Evolutionary conservation across 2,888 invertebrate genomes (phyloP).

Genomic region (Brachyptera risi): DNA sequence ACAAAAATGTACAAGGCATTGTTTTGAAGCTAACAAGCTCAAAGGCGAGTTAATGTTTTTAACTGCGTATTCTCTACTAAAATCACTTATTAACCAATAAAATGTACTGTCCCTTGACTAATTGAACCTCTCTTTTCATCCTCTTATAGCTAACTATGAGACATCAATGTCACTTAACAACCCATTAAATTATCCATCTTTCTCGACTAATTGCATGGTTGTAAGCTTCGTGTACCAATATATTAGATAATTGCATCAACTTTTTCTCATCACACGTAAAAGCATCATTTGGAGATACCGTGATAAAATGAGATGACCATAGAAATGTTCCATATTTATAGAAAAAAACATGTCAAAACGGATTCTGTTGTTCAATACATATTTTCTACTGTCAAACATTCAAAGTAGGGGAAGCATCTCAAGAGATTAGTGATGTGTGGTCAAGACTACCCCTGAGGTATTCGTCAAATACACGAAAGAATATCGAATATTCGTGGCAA

Average conservation of each 20-base stretch:
- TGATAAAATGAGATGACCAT: background rate
- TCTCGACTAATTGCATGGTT: too few species aligned
- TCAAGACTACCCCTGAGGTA: conserved; percentile 2
- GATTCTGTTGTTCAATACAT: conserved; percentile 5
- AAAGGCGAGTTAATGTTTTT: too few species aligned
- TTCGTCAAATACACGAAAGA: background rate
- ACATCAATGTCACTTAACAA: background rate
- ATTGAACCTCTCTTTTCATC: background rate
- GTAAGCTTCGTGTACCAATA: too few species aligned
- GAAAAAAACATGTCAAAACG: conserved; percentile 15
- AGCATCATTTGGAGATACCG: background rate
- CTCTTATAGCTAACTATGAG: background rate
- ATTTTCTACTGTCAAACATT: conserved; percentile 14
- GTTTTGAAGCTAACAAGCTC: too few species aligned
- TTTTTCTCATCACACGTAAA: too few species aligned
- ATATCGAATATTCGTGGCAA: too few species aligned
- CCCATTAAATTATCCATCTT: background rate
- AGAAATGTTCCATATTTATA: background rate
- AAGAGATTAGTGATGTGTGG: background rate
- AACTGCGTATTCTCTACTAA: too few species aligned
- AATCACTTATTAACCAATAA: background rate
- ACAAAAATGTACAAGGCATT: too few species aligned
- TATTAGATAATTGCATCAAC: too few species aligned
- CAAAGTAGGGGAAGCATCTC: conserved; percentile 11
- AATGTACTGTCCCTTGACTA: conserved; percentile 1